phyloP scores from a whole-genome alignment of 2,888 invertebrate genomes.

The Drosophila longiperda region DNA sequence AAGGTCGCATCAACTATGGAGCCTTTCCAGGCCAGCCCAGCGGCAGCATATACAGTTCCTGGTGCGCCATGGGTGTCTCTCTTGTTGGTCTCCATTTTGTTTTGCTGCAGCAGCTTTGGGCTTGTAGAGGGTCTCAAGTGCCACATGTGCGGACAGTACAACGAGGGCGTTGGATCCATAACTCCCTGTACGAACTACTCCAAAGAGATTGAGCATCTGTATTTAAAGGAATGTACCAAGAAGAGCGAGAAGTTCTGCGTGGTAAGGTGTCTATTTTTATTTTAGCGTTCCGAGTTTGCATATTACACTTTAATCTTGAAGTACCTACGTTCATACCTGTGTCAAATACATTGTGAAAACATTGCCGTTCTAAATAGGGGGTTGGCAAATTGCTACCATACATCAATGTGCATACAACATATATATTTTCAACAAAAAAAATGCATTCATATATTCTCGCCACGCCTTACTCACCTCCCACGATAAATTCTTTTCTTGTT shows the following conservation, averaged over 20 bases:
- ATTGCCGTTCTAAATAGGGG: background rate
- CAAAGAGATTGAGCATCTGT: constrained; percentile 87
- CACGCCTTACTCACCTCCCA: background rate
- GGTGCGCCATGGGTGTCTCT: constrained; percentile 38
- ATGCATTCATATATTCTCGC: no score
- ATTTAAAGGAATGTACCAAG: constrained; percentile 89
- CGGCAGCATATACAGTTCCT: constrained; percentile 40
- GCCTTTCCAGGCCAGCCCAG: constrained; percentile 24
- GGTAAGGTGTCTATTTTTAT: constrained; percentile 87
- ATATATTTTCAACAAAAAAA: background rate
- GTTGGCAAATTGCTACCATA: background rate
- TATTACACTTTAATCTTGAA: background rate
- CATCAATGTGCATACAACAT: background rate
- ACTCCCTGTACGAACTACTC: constrained; percentile 93
- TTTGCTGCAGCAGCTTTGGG: constrained; percentile 74
- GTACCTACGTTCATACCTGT: background rate
- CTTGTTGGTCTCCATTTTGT: constrained; percentile 69
- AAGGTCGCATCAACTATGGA: constrained; percentile 41
- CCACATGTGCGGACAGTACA: constrained; percentile 93
- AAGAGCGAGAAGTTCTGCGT: constrained; percentile 89
- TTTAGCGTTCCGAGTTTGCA: background rate
- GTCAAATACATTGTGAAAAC: background rate
- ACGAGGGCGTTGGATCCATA: constrained; percentile 93
- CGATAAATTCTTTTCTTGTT: background rate
- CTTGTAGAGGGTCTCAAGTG: constrained; percentile 86